Evolutionary conservation across 2,113 vertebrate genomes (phyloP), one percentile per base, ranked within the genome.

Genomic region (Oryzias javanicus): DNA sequence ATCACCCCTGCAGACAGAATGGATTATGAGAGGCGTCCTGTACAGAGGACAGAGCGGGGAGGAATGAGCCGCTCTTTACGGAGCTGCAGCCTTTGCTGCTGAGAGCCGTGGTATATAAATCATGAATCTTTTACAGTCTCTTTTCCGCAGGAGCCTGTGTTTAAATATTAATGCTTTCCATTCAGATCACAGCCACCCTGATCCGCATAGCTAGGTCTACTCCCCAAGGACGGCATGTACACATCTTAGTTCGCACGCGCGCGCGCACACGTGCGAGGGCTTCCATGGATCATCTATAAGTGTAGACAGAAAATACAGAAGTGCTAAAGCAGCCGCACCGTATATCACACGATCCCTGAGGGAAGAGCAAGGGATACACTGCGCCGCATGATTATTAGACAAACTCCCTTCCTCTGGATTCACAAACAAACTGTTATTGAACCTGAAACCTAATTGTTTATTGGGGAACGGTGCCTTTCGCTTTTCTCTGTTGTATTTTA

Each of bases 131-230:
- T 88, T 82, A 89, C 87, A 86, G 80, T 83, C 69, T 80, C 78
- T 79, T 64, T 87, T 81, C 78, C 86, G 78, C 72, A 78, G 82
- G 87, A 88, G 74, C 68, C 71, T 68, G 59, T 84, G 79, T 83
- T 90, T 86, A 88, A 89, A 90, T 87, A 89, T 90, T 84, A 83
- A 90, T 89, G 76, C 49, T 73, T 67, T 83, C 80, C 73, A 86
- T 89, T 89, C 87, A 86, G 83, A 90, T 88, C 85, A 88, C 87
- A 87, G 81, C 80, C 77, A 84, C 84, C 63, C 85, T 88, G 86
- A 90, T 86, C 87, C 42, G 74, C 75, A 86, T 72, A 71, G 88
- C 71, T 81, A 40, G 81, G 87, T 71, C 79, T 67, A 24, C 55
- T 87, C 87, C 81, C 85, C 81, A 78, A 86, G 84, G 86, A 82